Evolutionary conservation across 92 coral and sea anemone species (phyloP), one percentile per base, ranked within the genome.

Genomic region (Scolanthus callimorphus): DNA sequence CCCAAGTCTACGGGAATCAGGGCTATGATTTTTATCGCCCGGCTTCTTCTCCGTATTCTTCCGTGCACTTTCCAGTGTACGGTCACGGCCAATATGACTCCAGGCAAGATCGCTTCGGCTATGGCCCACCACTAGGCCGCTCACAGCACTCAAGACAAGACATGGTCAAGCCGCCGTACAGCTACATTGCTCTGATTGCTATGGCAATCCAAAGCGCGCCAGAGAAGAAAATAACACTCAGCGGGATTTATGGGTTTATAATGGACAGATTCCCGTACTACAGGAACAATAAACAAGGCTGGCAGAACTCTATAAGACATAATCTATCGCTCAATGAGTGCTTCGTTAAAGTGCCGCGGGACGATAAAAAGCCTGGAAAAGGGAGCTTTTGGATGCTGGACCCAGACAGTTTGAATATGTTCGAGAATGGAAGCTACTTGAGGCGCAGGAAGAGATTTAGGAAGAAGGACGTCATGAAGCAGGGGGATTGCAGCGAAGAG

Each of bases 251-350:
- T 70, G 90, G 86, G 53, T 94, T 90, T 73, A 94, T 94, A 55
- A 94, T 94, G 99, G 99, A 94, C 78, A 65, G 99, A 58, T 94
- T 94, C 67, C 99, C 99, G 24, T 94, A 94, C 66, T 94, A 94
- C 59, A 86, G 99, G 48, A 96, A 94, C 82, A 94, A 94, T 74
- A 94, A 94, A 63, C 99, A 94, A 60, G 99, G 99, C 26, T 94
- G 99, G 99, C 99, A 94, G 78, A 94, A 94, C 88, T 89, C 96
- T 17, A 94, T 94, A 46, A 91, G 99, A 23, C 99, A 94, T 77
- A 94, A 94, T 74, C 90, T 94, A 28, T 89, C 97, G 25, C 80
- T 94, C 41, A 94, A 94, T 63, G 99, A 94, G 65, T 94, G 99
- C 71, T 94, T 94, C 73, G 99, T 94, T 12, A 94, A 94, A 75